Conservation (phyloP, 2,888 invertebrate species). For the Drosophila anomelani region DNA sequence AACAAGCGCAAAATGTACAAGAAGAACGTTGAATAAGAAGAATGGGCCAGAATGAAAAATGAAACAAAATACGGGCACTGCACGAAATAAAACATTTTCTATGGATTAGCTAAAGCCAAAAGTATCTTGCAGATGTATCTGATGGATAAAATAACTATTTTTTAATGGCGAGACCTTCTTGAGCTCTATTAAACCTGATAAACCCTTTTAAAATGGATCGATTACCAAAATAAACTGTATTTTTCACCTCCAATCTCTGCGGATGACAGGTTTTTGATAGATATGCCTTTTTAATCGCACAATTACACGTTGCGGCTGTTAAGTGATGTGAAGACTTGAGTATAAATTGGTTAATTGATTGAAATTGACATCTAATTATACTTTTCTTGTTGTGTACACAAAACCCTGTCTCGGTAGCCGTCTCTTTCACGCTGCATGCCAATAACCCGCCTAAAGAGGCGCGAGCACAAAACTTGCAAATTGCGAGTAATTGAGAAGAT, state of each 20-base stretch:
- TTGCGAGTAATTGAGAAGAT: conserved; percentile 82
- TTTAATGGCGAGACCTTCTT: neutral
- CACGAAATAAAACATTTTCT: neutral
- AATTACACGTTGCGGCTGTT: conserved; percentile 23
- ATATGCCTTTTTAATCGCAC: conserved; percentile 20
- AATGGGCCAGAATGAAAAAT: conserved; percentile 59
- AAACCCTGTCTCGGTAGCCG: neutral
- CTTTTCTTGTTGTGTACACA: conserved; percentile 35
- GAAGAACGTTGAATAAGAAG: conserved; percentile 68
- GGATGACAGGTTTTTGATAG: conserved; percentile 7
- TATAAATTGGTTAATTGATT: conserved; percentile 38
- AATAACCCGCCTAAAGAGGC: conserved; percentile 39
- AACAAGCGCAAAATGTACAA: conserved; percentile 75
- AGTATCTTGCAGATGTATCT: no score
- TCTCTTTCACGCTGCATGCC: conserved; percentile 32
- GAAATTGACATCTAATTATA: conserved; percentile 38
- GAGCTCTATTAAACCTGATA: neutral
- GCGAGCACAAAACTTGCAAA: conserved; percentile 74
- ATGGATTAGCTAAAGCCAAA: no score
- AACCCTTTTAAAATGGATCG: neutral
- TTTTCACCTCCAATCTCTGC: neutral
- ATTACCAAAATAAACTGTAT: conserved; percentile 1
- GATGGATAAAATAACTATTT: no score
- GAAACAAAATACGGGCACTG: conserved; percentile 49
- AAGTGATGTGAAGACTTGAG: conserved; percentile 16